Evolutionary conservation across 2,888 invertebrate genomes (phyloP).

Genomic region (Drosophila helvetica): DNA sequence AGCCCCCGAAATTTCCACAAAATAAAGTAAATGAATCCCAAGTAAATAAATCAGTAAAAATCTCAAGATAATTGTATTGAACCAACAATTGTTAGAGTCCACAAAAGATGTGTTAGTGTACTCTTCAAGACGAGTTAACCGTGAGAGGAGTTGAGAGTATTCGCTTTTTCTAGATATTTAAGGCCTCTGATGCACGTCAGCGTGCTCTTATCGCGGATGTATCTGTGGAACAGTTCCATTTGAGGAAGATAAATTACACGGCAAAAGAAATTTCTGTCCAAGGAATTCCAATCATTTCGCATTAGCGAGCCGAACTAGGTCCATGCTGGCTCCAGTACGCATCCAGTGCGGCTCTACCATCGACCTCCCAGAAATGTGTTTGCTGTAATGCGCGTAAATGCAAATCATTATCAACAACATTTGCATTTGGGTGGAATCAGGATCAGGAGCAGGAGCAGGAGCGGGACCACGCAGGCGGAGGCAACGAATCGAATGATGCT

Average conservation of each 20-base stretch:
- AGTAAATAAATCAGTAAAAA: constrained; percentile 69
- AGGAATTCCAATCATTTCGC: constrained; percentile 63
- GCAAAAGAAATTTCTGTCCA: constrained; percentile 40
- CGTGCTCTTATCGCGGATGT: constrained; percentile 40
- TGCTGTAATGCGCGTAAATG: constrained; percentile 58
- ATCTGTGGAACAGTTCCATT: constrained; percentile 51
- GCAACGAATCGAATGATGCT: constrained; percentile 17
- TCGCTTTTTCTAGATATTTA: constrained; percentile 19
- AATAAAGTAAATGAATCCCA: constrained; percentile 26
- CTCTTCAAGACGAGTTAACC: background rate
- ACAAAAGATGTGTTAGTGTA: constrained; percentile 27
- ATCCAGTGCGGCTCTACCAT: background rate
- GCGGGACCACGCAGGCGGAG: background rate
- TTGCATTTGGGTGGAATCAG: constrained; percentile 49
- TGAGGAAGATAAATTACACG: constrained; percentile 73
- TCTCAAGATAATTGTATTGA: constrained; percentile 63
- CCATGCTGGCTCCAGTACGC: background rate
- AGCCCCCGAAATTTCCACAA: constrained; percentile 22
- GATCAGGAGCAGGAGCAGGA: background rate
- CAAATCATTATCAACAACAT: constrained; percentile 73
- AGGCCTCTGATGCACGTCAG: constrained; percentile 23
- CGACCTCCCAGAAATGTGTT: constrained; percentile 32
- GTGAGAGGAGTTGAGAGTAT: constrained; percentile 3
- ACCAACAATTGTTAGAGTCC: constrained; percentile 53
- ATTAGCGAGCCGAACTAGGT: constrained; percentile 49